These are phyloP conservation scores for Micrasema longulum DNA, from an alignment of 1,140 invertebrate species.

Conservation along the genomic window DNA sequence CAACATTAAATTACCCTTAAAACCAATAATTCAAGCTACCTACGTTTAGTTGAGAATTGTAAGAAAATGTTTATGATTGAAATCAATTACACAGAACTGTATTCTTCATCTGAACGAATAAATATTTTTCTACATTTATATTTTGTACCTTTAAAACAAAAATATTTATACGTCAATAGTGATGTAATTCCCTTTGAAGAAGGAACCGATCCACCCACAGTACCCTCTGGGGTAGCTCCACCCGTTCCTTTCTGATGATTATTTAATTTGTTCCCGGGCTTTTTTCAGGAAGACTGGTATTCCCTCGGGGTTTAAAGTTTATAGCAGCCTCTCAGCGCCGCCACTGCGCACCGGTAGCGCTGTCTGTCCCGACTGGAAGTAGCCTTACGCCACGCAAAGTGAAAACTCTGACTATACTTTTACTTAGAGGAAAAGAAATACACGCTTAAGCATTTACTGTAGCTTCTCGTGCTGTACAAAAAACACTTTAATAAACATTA, in stretches of 20 bases:
- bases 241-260: constrained; percentile 41
- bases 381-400: constrained; percentile 1
- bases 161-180: not conserved
- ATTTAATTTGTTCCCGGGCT: constrained; percentile 49
- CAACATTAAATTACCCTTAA: too few relatives aligned
- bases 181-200: not conserved
- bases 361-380: constrained; percentile 3
- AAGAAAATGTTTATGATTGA: too few relatives aligned
- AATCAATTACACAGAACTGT: not conserved
- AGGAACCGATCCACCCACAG: not conserved
- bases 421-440: too few relatives aligned
- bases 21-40: too few relatives aligned
- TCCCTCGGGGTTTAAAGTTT: constrained; percentile 32
- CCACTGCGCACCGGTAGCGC: constrained; percentile 12
- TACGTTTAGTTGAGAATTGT: too few relatives aligned
- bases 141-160: too few relatives aligned
- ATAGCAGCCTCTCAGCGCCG: constrained; percentile 19
- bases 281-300: constrained; percentile 40
- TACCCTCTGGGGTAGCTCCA: constrained; percentile 14
- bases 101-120: not conserved
- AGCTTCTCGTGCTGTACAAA: too few relatives aligned
- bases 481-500: too few relatives aligned
- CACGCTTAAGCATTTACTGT: too few relatives aligned
- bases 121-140: not conserved
- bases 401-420: not conserved